Evolutionary conservation across 2,797 vertebrate species (phyloP), one percentile per base, ranked within the genome.

Genomic region (Sebastes jordani): DNA sequence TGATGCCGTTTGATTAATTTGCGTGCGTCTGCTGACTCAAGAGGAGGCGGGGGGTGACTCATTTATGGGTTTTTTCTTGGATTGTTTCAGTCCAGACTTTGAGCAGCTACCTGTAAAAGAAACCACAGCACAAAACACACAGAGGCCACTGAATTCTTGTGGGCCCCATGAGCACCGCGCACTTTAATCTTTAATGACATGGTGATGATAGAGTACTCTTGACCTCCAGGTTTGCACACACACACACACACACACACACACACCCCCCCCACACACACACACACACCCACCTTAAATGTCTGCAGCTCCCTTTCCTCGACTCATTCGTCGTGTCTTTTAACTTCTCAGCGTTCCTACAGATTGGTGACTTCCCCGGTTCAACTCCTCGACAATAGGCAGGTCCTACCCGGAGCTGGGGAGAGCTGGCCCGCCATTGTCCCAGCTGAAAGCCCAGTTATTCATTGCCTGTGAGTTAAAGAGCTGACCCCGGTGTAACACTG

Each of bases 361-460:
- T 95, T 94, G 94, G 91, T 90, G 78, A 94, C 92, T 95, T 96
- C 94, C 94, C 94, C 62, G 23, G 83, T 91, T 92, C 87, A 84
- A 63, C 83, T 81, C 25, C 9, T 7, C 55, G 30, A 93, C 94
- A 94, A 93, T 90, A 86, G 89, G 70, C 81, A 86, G 90, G 92
- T 91, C 89, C 89, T 73, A 69, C 74, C 71, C 77, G 16, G 83
- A 74, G 87, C 83, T 61, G 91, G 91, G 86, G 79, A 88, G 92
- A 91, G 91, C 90, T 78, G 90, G 87, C 80, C 82, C 5, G 79
- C 80, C 82, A 90, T 95, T 95, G 92, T 95, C 68, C 74, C 46
- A 0, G 54, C 77, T 92, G 88, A 95, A 93, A 92, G 89, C 88
- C 79, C 76, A 16, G 93, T 94, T 93, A 95, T 94, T 93, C 92